Percentiles rank a stretch among this genome's conserved stretches.
phyloP scores from a whole-genome alignment of 2,888 invertebrate species.

The Octodonta nipae region DNA sequence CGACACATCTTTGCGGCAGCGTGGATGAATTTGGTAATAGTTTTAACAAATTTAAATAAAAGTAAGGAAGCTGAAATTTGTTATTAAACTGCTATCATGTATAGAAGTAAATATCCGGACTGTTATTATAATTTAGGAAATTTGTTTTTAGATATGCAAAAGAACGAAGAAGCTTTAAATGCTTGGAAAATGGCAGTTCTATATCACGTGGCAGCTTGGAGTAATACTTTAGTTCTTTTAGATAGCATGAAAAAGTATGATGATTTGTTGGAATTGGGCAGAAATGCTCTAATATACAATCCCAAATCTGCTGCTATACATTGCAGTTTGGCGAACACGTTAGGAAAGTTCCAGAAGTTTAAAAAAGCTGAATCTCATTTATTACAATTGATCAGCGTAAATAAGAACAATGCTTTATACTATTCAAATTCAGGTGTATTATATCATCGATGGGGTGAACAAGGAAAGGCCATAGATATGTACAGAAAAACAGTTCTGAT shows the following conservation, averaged over 20 bases:
- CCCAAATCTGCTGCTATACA: constrained; percentile 65
- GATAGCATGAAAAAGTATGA: constrained; percentile 48
- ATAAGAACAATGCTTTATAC: constrained; percentile 61
- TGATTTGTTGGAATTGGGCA: constrained; percentile 57
- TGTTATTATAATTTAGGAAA: constrained; percentile 92
- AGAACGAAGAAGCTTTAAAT: constrained; percentile 58
- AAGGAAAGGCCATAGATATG: constrained; percentile 54
- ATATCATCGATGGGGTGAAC: constrained; percentile 84
- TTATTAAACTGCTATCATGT: constrained; percentile 64
- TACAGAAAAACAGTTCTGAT: constrained; percentile 63
- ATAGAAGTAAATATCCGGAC: constrained; percentile 73
- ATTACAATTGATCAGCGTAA: constrained; percentile 53
- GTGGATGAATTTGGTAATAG: constrained; percentile 97
- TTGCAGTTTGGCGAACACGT: constrained; percentile 78
- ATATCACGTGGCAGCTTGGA: constrained; percentile 78
- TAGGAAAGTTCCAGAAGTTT: constrained; percentile 61
- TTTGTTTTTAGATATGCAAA: constrained; percentile 68
- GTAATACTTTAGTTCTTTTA: constrained; percentile 73
- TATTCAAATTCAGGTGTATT: constrained; percentile 79
- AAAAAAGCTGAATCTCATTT: constrained; percentile 72
- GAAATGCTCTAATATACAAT: constrained; percentile 53
- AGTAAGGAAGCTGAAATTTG: constrained; percentile 60
- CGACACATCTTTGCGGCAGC: constrained; percentile 84
- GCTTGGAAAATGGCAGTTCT: constrained; percentile 73
- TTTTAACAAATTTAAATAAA: constrained; percentile 60